phyloP scores from a whole-genome alignment of 2,113 vertebrate genomes.

The Periophthalmodon schlosseri region DNA sequence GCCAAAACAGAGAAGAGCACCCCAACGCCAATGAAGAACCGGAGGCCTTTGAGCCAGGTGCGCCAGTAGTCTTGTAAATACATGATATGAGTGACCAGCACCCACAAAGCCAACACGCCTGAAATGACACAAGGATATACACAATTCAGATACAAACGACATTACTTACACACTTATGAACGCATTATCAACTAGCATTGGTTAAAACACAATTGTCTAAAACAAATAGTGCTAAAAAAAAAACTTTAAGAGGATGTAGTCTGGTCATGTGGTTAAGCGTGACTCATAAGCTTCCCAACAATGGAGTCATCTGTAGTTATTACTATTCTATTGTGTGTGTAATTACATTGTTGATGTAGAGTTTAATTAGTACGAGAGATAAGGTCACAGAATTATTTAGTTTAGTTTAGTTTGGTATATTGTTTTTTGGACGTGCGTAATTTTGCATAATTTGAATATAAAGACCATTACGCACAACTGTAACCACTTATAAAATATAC shows the following conservation, averaged over 20 bases:
- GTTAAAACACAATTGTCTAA: background rate
- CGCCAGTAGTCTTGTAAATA: conserved; percentile 97
- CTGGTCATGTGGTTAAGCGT: conserved; percentile 15
- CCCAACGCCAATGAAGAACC: conserved; percentile 88
- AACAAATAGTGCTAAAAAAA: too few relatives aligned
- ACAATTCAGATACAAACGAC: background rate
- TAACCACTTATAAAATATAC: background rate
- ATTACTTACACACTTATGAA: background rate
- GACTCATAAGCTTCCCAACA: background rate
- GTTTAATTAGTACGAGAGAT: background rate
- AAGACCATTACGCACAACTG: background rate
- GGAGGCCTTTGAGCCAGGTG: conserved; percentile 94
- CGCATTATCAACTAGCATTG: background rate
- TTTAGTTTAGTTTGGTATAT: background rate
- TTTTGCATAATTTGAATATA: background rate
- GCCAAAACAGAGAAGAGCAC: conserved; percentile 83
- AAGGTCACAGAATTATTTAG: background rate
- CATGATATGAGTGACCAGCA: conserved; percentile 93
- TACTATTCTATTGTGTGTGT: background rate
- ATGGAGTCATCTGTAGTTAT: background rate
- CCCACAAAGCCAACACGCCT: conserved; percentile 94
- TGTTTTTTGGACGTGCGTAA: background rate
- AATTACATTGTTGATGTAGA: background rate
- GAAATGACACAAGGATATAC: conserved; percentile 22
- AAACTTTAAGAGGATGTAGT: background rate